Conservation (phyloP, 2,113 vertebrate species). For the Diadophis punctatus region DNA sequence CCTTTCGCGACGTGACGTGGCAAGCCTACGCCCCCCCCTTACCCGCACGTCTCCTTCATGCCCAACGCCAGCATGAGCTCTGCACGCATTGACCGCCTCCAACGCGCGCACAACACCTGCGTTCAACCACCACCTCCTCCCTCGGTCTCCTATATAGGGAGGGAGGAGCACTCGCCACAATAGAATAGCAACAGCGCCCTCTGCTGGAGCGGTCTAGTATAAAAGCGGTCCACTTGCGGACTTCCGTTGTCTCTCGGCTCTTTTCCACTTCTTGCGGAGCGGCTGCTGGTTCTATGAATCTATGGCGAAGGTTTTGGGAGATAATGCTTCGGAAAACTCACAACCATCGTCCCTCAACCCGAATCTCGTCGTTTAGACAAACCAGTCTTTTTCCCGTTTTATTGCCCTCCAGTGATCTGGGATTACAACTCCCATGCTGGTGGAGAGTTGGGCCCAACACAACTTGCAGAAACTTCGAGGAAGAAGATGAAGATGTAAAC, state of each 20-base stretch:
- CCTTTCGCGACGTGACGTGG: not conserved
- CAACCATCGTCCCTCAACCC: not conserved
- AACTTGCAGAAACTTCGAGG: not conserved
- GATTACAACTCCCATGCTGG: not conserved
- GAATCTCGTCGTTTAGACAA: not conserved
- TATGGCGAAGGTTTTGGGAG: not conserved
- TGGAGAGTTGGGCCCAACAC: not conserved
- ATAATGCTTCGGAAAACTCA: not conserved
- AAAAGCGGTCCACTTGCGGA: not conserved
- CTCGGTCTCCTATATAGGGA: not conserved
- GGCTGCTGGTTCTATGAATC: not conserved
- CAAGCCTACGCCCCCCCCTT: slow-evolving; percentile 12
- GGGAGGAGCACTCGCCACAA: not conserved
- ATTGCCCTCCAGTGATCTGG: not conserved
- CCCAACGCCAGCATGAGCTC: not conserved
- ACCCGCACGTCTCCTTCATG: slow-evolving; percentile 52
- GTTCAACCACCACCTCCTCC: not conserved
- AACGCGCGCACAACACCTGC: slow-evolving; percentile 11
- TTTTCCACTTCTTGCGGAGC: not conserved
- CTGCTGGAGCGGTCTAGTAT: not conserved
- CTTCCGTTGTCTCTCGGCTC: no score
- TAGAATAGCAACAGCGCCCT: not conserved
- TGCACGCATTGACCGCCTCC: not conserved
- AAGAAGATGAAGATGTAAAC: not conserved
- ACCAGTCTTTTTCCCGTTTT: not conserved